Evolutionary conservation across 2,888 invertebrate species (phyloP).

Genomic region (Dusona sp.): DNA sequence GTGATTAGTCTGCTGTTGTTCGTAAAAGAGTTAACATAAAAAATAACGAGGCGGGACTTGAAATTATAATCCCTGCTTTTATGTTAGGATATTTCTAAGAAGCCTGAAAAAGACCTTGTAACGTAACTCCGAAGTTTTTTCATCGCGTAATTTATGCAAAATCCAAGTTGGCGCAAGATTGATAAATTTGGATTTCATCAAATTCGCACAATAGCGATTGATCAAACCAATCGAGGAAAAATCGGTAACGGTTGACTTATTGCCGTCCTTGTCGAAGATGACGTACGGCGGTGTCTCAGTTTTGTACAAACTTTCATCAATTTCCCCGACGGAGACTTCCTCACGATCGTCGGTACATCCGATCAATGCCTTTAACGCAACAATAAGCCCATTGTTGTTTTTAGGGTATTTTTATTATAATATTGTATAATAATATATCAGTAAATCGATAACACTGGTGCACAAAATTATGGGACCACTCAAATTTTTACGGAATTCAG

Average conservation of each 20-base stretch:
- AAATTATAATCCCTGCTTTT: not conserved
- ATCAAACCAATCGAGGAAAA: conserved; percentile 89
- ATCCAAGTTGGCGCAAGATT: conserved; percentile 77
- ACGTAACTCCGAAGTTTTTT: not conserved
- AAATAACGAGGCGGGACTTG: not conserved
- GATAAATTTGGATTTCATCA: conserved; percentile 86
- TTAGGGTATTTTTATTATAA: not conserved
- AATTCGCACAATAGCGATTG: conserved; percentile 91
- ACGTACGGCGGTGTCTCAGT: conserved; percentile 86
- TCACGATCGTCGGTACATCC: conserved; percentile 86
- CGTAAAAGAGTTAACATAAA: not conserved
- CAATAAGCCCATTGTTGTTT: conserved; percentile 52
- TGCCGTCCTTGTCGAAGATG: conserved; percentile 69
- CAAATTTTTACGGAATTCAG: not conserved
- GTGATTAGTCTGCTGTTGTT: not conserved
- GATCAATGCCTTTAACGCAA: conserved; percentile 85
- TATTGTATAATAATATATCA: not conserved
- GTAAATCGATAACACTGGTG: not conserved
- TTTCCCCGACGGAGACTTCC: conserved; percentile 86
- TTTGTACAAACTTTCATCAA: conserved; percentile 86
- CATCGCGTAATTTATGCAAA: conserved; percentile 60
- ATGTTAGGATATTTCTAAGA: not conserved
- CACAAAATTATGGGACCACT: not conserved
- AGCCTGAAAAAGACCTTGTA: conserved; percentile 26
- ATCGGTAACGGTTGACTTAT: conserved; percentile 84